Evolutionary conservation across 2,113 vertebrate species (phyloP).

Genomic region (Menura novaehollandiae): DNA sequence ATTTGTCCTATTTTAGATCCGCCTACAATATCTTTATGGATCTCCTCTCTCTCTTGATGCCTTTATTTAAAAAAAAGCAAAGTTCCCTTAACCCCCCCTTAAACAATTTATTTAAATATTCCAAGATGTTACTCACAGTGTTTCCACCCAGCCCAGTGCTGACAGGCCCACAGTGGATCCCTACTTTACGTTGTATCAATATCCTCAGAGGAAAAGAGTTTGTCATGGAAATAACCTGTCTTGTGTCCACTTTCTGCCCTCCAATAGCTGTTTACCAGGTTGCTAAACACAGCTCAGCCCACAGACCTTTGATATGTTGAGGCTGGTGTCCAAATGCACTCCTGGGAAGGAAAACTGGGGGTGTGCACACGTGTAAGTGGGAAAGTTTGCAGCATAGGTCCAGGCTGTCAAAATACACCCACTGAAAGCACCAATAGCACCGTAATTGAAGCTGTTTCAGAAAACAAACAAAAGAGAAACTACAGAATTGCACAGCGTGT

Average conservation of each 20-base stretch:
- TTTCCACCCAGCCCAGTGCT: background rate
- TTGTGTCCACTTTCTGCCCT: background rate
- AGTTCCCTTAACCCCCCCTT: background rate
- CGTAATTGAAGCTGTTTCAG: rapidly evolving
- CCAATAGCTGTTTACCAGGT: background rate
- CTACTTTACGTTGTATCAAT: background rate
- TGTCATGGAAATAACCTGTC: background rate
- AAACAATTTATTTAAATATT: background rate
- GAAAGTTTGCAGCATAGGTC: background rate
- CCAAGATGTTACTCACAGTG: conserved; percentile 49
- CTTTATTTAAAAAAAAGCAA: background rate
- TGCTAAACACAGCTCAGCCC: background rate
- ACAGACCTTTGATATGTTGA: conserved; percentile 14
- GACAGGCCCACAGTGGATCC: background rate
- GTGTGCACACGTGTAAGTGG: rapidly evolving
- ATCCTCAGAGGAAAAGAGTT: background rate
- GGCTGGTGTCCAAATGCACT: background rate
- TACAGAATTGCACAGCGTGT: rapidly evolving
- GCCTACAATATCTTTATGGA: background rate
- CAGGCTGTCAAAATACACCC: background rate
- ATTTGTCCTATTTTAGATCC: background rate
- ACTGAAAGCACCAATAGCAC: background rate
- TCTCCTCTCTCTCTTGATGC: background rate
- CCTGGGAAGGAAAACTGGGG: background rate
- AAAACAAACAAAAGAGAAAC: background rate